These are phyloP conservation scores for Idaea biselata DNA, from an alignment of 2,888 invertebrate species.

Conservation along the genomic window DNA sequence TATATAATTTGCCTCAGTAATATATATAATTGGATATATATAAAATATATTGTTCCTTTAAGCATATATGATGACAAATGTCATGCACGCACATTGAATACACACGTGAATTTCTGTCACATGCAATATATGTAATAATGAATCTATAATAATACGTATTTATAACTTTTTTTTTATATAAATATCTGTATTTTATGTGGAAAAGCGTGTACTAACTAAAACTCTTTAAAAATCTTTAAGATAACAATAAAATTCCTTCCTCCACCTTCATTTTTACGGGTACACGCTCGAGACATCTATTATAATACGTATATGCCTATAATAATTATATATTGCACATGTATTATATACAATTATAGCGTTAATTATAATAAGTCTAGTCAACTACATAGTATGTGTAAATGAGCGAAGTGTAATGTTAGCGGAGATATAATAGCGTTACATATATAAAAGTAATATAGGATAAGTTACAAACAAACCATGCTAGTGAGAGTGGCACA, in stretches of 20 bases:
- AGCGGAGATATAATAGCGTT: constrained; percentile 31
- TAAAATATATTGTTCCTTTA: constrained; percentile 36
- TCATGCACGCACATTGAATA: constrained; percentile 56
- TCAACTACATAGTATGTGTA: not conserved
- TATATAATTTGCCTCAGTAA: constrained; percentile 49
- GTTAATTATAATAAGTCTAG: not conserved
- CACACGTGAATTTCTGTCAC: constrained; percentile 68
- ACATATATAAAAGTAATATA: constrained; percentile 36
- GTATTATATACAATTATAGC: constrained; percentile 6
- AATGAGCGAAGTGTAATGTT: constrained; percentile 28
- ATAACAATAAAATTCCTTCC: not conserved
- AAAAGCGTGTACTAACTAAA: not conserved
- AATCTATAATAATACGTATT: not conserved
- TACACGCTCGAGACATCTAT: not conserved
- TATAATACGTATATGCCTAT: not conserved
- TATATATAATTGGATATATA: constrained; percentile 37
- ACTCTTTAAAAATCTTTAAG: not conserved
- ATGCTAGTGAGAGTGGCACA: constrained; percentile 75
- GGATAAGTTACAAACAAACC: constrained; percentile 67
- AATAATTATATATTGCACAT: not conserved
- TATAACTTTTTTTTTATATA: constrained; percentile 22
- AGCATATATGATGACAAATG: constrained; percentile 51
- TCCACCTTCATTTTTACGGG: not conserved
- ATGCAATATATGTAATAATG: constrained; percentile 49
- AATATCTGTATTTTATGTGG: constrained; percentile 18